Evolutionary conservation across 2,113 vertebrate genomes (phyloP).

Genomic region (Zosterops japonicus): DNA sequence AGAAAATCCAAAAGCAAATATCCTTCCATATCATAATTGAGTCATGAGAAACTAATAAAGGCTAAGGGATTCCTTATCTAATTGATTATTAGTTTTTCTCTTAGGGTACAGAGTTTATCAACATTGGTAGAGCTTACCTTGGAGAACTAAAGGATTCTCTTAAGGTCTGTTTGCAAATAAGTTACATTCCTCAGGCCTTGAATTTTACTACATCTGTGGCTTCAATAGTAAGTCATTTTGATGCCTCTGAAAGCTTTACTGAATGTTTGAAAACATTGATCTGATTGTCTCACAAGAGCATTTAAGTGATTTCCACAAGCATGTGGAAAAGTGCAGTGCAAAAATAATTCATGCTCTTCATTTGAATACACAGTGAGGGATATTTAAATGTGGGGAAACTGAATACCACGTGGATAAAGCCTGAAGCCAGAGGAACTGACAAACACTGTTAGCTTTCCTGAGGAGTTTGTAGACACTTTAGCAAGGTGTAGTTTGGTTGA

Average conservation of each 20-base stretch:
- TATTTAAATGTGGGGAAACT: background rate
- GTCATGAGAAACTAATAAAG: constrained; percentile 49
- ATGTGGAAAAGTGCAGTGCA: background rate
- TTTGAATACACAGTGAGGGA: background rate
- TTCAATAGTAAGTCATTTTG: background rate
- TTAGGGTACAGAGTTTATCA: constrained; percentile 42
- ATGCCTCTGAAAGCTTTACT: background rate
- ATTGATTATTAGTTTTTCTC: background rate
- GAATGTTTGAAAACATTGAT: background rate
- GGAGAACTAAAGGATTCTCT: background rate
- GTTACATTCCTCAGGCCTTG: background rate
- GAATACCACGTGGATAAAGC: background rate
- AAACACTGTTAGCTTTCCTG: background rate
- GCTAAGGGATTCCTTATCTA: constrained; percentile 24
- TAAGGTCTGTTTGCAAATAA: background rate
- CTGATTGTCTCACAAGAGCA: background rate
- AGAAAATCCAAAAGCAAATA: constrained; percentile 38
- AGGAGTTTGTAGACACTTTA: background rate
- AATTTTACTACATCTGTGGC: background rate
- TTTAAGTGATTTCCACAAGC: background rate
- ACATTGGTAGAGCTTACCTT: background rate
- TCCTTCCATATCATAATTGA: constrained; percentile 10
- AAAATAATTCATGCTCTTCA: background rate
- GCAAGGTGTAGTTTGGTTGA: background rate
- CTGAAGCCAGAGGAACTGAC: background rate